Evolutionary conservation across 2,888 invertebrate genomes (phyloP).

Genomic region (Agrilus cyanescens): DNA sequence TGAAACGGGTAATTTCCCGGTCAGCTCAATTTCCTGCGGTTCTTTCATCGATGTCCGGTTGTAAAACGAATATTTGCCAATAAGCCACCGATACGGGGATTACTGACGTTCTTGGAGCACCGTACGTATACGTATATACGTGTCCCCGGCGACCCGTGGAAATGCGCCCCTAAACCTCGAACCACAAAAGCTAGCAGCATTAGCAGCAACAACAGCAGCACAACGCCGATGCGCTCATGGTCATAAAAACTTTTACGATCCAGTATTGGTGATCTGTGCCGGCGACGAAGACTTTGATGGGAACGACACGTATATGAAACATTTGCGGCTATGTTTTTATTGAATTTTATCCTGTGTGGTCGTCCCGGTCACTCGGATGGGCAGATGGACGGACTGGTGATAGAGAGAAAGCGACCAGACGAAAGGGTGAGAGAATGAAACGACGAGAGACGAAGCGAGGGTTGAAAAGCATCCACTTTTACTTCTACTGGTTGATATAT

Average conservation of each 20-base stretch:
- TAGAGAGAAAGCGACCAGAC: no score
- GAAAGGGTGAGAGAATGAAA: no score
- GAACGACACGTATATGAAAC: slow-evolving; percentile 15
- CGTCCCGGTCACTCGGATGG: no score
- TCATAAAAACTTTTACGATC: slow-evolving; percentile 24
- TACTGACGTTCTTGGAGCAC: slow-evolving; percentile 12
- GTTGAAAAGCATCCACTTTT: no score
- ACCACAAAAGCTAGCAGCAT: slow-evolving; percentile 8
- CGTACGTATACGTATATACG: slow-evolving; percentile 6
- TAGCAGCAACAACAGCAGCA: slow-evolving; percentile 10
- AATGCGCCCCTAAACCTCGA: slow-evolving; percentile 7
- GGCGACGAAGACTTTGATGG: slow-evolving; percentile 14
- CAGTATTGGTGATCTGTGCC: slow-evolving; percentile 24
- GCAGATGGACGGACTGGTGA: no score
- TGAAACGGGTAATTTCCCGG: no score
- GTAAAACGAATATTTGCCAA: slow-evolving; percentile 10
- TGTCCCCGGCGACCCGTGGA: slow-evolving; percentile 6
- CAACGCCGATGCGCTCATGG: slow-evolving; percentile 13
- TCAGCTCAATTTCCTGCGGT: no score
- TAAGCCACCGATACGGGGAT: slow-evolving; percentile 14
- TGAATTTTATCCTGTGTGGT: neutral
- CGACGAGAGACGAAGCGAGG: no score
- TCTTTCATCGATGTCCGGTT: no score
- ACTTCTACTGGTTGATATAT: no score
- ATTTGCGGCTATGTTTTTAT: slow-evolving; percentile 13